Conservation (phyloP, 2,797 vertebrate species). For the Lacerta viridis region DNA sequence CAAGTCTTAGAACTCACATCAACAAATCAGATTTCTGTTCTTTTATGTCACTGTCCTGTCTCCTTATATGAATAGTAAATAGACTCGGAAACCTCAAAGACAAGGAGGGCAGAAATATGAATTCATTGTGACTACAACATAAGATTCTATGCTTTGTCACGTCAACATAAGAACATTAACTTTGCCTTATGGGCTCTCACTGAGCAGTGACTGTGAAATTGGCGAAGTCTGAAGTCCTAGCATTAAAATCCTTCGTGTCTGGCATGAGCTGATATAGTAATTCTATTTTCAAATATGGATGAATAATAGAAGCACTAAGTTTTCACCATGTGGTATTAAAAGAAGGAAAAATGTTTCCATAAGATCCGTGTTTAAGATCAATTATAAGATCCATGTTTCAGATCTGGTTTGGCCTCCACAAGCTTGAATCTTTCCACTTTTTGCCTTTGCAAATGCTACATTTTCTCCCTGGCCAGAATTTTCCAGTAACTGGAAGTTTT, state of each 20-base stretch:
- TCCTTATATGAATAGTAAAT: slow-evolving; percentile 21
- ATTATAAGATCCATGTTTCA: slow-evolving; percentile 6
- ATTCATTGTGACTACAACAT: slow-evolving; percentile 27
- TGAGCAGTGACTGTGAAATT: slow-evolving; percentile 45
- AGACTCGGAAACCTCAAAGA: not conserved
- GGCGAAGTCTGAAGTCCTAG: slow-evolving; percentile 31
- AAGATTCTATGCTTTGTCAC: slow-evolving; percentile 29
- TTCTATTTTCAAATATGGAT: slow-evolving; percentile 18
- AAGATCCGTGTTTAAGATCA: slow-evolving; percentile 7
- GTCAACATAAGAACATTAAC: slow-evolving; percentile 37
- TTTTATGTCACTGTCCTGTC: slow-evolving; percentile 1
- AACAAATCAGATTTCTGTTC: not conserved
- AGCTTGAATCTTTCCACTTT: not conserved
- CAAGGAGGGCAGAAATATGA: slow-evolving; percentile 18
- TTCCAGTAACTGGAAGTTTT: not conserved
- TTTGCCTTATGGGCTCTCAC: slow-evolving; percentile 37
- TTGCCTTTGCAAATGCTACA: not conserved
- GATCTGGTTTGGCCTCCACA: not conserved
- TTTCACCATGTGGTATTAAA: slow-evolving; percentile 12
- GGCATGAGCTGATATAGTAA: slow-evolving; percentile 19
- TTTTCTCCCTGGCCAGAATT: not conserved
- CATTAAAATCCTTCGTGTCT: slow-evolving; percentile 36
- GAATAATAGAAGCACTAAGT: slow-evolving; percentile 6
- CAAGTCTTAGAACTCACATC: not conserved
- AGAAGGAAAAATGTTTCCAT: not conserved